Conservation (phyloP, 2,113 vertebrate species). For the Leucopsar rothschildi region DNA sequence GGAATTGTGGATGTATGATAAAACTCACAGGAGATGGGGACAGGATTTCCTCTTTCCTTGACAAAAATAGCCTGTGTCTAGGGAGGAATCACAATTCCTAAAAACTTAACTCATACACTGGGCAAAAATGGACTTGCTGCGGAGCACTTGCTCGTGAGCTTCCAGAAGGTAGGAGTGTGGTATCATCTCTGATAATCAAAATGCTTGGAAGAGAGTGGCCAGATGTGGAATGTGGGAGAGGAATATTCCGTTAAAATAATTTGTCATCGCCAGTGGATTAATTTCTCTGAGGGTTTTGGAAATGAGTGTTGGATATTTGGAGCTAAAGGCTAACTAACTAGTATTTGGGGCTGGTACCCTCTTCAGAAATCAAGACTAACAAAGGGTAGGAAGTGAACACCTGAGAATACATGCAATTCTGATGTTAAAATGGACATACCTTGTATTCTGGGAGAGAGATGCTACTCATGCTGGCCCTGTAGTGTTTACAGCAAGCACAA, state of each 20-base stretch:
- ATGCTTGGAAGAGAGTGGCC: background rate
- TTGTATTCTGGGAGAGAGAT: background rate
- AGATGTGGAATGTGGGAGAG: background rate
- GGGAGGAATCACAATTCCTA: background rate
- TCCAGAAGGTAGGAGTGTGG: background rate
- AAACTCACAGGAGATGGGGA: background rate
- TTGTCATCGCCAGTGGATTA: background rate
- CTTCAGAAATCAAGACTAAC: background rate
- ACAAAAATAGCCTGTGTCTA: slow-evolving; percentile 28
- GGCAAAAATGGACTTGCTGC: background rate
- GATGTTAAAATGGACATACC: background rate
- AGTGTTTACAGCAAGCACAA: background rate
- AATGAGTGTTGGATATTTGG: background rate
- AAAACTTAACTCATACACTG: background rate
- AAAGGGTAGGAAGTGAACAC: background rate
- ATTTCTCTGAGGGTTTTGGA: background rate
- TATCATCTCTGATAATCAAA: background rate
- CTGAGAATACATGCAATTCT: background rate
- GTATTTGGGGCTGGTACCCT: background rate
- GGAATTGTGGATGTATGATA: background rate
- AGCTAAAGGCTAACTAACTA: background rate
- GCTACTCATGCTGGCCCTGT: background rate
- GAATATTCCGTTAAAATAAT: background rate
- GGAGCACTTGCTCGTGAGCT: background rate
- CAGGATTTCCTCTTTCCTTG: slow-evolving; percentile 8